Evolutionary conservation across 1,140 invertebrate genomes (phyloP).

Genomic region (Zaprionus taronus): DNA sequence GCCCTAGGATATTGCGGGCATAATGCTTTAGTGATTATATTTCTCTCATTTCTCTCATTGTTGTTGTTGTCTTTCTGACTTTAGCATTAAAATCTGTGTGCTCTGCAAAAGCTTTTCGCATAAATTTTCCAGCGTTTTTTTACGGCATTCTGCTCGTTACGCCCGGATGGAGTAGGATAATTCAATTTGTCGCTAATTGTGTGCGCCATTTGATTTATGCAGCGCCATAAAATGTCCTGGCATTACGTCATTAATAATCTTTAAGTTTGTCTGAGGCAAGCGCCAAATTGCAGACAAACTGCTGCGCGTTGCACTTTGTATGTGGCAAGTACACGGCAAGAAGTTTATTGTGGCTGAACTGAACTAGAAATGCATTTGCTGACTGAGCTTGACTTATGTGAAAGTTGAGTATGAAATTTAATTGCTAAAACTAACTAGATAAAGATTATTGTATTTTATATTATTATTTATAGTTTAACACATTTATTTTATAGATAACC

Average conservation of each 20-base stretch:
- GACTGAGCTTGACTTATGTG: too few relatives aligned
- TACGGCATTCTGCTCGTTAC: background rate
- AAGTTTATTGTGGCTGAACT: background rate
- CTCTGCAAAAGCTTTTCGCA: conserved; percentile 6
- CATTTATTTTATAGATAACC: too few relatives aligned
- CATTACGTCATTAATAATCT: conserved; percentile 25
- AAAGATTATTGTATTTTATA: too few relatives aligned
- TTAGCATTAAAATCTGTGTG: background rate
- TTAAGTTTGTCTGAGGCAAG: conserved; percentile 1
- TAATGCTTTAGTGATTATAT: conserved; percentile 15
- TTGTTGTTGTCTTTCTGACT: background rate
- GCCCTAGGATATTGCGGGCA: background rate
- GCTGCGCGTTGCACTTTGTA: conserved; percentile 6
- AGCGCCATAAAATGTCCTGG: conserved; percentile 6
- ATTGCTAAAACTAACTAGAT: too few relatives aligned
- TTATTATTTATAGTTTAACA: too few relatives aligned
- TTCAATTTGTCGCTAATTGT: conserved; percentile 40
- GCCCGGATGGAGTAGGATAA: background rate
- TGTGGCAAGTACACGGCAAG: background rate
- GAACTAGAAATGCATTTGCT: background rate
- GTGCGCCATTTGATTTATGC: conserved; percentile 37
- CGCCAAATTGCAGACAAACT: background rate
- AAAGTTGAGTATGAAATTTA: too few relatives aligned
- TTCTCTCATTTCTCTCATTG: too few relatives aligned
- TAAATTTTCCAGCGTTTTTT: conserved; percentile 18